These are phyloP conservation scores for Cosmia trapezina DNA, from an alignment of 2,888 invertebrate species.

Conservation along the genomic window DNA sequence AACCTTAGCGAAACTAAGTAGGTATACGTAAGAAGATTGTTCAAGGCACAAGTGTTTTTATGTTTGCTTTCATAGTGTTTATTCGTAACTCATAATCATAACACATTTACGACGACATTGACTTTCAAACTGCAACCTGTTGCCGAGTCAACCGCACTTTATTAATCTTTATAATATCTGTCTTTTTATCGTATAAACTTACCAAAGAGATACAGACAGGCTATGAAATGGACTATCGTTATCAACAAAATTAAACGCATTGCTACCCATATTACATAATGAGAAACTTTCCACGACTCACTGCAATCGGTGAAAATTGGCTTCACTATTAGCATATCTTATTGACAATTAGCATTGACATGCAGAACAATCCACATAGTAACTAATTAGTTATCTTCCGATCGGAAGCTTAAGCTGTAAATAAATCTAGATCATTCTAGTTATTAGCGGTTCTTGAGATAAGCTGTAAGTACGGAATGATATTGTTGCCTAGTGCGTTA, in stretches of 20 bases:
- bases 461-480: not conserved
- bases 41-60: slow-evolving; percentile 1
- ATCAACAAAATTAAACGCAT: no score
- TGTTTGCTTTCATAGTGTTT: not conserved
- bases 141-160: slow-evolving; percentile 19
- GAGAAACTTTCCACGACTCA: slow-evolving; percentile 4
- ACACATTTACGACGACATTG: slow-evolving; percentile 16
- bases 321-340: slow-evolving; percentile 11
- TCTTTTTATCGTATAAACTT: not conserved
- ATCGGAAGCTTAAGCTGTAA: not conserved
- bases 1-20: not conserved
- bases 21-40: not conserved
- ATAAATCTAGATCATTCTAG: slow-evolving; percentile 10
- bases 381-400: slow-evolving; percentile 13
- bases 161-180: slow-evolving; percentile 11
- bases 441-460: slow-evolving; percentile 10
- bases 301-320: not conserved
- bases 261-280: not conserved
- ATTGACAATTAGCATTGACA: not conserved
- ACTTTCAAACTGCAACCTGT: slow-evolving; percentile 21
- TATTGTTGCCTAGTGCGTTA: slow-evolving; percentile 8
- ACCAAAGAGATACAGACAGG: not conserved
- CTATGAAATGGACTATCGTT: no score
- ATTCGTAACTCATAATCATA: slow-evolving; percentile 7
- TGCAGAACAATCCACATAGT: not conserved